phyloP scores from a whole-genome alignment of 2,888 invertebrate species.

The Dermolepida albohirtum region DNA sequence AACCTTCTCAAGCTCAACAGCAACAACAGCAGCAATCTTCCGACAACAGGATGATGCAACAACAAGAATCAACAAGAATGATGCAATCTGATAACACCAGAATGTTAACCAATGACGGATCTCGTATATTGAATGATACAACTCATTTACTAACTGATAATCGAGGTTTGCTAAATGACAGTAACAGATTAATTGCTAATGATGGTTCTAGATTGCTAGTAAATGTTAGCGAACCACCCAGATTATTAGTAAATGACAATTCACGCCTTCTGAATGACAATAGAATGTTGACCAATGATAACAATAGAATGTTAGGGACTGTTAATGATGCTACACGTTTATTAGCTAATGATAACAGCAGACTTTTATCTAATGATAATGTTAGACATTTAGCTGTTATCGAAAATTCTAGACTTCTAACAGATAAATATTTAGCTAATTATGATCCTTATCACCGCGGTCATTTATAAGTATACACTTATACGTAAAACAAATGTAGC shows the following conservation, averaged over 20 bases:
- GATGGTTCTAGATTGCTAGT: constrained; percentile 59
- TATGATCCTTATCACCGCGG: constrained; percentile 64
- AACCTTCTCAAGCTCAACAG: constrained; percentile 33
- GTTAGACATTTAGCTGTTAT: constrained; percentile 60
- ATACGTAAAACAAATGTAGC: not conserved
- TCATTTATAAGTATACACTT: constrained; percentile 56
- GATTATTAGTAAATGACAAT: constrained; percentile 60
- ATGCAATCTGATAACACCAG: constrained; percentile 54
- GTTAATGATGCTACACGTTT: constrained; percentile 56
- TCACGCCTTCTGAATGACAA: constrained; percentile 54
- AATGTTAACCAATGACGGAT: constrained; percentile 51
- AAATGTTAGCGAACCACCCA: constrained; percentile 59
- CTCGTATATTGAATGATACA: constrained; percentile 49
- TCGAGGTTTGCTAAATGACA: constrained; percentile 48
- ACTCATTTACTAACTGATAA: constrained; percentile 57
- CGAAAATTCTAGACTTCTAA: constrained; percentile 60
- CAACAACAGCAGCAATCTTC: constrained; percentile 32
- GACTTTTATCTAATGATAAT: constrained; percentile 59
- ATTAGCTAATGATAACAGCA: constrained; percentile 55
- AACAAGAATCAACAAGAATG: constrained; percentile 56
- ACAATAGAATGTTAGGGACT: constrained; percentile 56
- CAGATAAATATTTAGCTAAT: constrained; percentile 64
- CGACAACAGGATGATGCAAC: constrained; percentile 59
- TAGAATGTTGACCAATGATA: constrained; percentile 52
- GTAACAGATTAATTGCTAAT: constrained; percentile 51